Evolutionary conservation across 1,140 invertebrate species (phyloP), one percentile per base, ranked within the genome.

Genomic region (Conus betulinus): DNA sequence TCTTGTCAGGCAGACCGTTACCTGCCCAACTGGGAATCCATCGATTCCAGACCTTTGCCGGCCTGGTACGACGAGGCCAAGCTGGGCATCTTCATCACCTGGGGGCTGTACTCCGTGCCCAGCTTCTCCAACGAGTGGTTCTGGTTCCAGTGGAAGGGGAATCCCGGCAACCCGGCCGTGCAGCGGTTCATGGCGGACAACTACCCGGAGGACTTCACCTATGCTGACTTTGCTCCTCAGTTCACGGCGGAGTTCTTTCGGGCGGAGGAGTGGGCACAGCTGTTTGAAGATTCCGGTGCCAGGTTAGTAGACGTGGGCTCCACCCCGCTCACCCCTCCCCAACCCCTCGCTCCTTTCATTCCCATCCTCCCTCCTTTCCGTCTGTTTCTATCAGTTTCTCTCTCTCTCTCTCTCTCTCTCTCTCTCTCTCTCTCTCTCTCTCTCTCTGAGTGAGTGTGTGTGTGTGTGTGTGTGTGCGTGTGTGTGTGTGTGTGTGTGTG

Each of bases 71-170:
- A 96, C 57, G 91, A 95, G 10, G 93, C 93, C 15, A 96, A 96
- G 91, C 87, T 96, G 25, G 95, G 95, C 51, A 95, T 96, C 67
- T 95, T 95, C 88, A 91, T 96, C 15, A 94, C 95, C 90, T 96
- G 95, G 95, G 95, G 95, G 0, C 92, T 95, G 13, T 95, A 94
- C 87, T 95, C 94, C 27, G 95, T 95, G 13, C 94, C 94, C 10
- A 90, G 91, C 51, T 94, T 91, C 87, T 55, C 87, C 79, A 89
- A 90, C 89, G 90, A 94, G n/a, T 89, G 90, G 83, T 90, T 92
- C 52, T 95, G 94, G 94, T 84, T 85, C n/a, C 27, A 91, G 23
- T 95, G 95, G 95, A 76, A 91, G n/a, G 57, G 52, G 39, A 63
- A 39, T 3, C 91, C 91, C 5, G 57, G 23, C 10, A 57, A 74